These are phyloP conservation scores for Cerastis rubricosa DNA, from an alignment of 2,888 invertebrate genomes.

Conservation along the genomic window DNA sequence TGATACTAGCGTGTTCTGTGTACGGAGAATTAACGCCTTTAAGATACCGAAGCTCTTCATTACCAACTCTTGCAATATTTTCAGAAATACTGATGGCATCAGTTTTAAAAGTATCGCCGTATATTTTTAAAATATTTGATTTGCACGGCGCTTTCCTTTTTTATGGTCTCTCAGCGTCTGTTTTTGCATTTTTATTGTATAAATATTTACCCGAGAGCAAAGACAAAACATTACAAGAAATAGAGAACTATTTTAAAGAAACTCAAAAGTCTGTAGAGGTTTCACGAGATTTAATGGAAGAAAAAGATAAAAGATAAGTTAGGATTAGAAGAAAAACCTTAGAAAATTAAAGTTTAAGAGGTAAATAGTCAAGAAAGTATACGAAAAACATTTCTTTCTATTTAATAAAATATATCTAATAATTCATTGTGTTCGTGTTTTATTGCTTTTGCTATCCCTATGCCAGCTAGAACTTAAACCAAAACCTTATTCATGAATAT, in stretches of 20 bases:
- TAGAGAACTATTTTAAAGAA: constrained; percentile 66
- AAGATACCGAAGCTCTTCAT: constrained; percentile 66
- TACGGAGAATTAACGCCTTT: constrained; percentile 72
- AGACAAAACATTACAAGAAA: constrained; percentile 72
- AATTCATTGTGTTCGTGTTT: not conserved
- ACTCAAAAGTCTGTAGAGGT: constrained; percentile 24
- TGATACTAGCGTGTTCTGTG: constrained; percentile 71
- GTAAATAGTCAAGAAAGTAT: not conserved
- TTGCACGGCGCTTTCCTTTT: constrained; percentile 72
- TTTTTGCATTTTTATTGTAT: constrained; percentile 66
- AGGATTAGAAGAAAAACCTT: not conserved
- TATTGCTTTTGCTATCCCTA: not conserved
- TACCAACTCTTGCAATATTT: constrained; percentile 65
- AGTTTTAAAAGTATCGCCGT: constrained; percentile 70
- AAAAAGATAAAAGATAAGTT: constrained; percentile 13
- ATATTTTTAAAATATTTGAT: constrained; percentile 64
- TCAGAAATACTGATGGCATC: constrained; percentile 65
- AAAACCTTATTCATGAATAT: not conserved
- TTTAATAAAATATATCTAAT: constrained; percentile 5
- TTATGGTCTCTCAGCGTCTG: constrained; percentile 68
- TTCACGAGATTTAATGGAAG: constrained; percentile 38
- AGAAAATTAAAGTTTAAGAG: not conserved
- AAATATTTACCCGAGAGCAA: constrained; percentile 74
- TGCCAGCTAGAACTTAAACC: not conserved
- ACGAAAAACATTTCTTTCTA: not conserved